These are phyloP conservation scores for Allochrocebus solatus DNA, from an alignment of 2,797 vertebrate species.

Conservation along the genomic window DNA sequence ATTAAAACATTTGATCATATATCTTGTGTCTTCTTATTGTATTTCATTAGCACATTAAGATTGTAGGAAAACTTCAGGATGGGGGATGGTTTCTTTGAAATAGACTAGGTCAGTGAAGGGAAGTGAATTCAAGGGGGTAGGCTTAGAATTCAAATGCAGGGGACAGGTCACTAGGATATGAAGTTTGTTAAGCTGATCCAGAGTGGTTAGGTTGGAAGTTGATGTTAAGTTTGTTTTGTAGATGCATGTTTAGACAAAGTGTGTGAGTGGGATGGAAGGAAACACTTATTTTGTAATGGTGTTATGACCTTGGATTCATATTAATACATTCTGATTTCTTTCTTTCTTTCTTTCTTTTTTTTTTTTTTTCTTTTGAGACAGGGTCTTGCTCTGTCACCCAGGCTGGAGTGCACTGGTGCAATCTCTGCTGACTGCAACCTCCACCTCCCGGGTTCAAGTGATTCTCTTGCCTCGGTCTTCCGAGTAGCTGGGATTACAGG, in stretches of 20 bases:
- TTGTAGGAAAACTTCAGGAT: background rate
- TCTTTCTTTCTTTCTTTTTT: no score
- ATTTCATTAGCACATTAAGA: background rate
- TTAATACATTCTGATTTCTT: background rate
- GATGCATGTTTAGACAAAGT: background rate
- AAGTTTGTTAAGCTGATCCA: background rate
- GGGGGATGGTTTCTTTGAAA: background rate
- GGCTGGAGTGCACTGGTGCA: no score
- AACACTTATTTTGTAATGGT: background rate
- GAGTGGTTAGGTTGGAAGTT: background rate
- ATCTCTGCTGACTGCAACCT: no score
- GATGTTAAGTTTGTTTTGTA: background rate
- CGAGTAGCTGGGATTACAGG: no score
- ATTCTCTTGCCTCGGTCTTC: no score
- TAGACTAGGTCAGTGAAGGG: background rate
- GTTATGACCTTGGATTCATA: background rate
- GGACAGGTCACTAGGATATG: background rate
- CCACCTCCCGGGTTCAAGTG: no score
- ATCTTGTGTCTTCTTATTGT: background rate
- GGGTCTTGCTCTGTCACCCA: no score
- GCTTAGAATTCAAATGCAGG: background rate
- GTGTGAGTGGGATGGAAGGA: background rate
- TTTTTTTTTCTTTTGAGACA: no score
- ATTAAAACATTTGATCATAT: conserved; percentile 7
- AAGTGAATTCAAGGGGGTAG: background rate